Conservation (phyloP, 2,797 vertebrate genomes). For the Lepus oiostolus region DNA sequence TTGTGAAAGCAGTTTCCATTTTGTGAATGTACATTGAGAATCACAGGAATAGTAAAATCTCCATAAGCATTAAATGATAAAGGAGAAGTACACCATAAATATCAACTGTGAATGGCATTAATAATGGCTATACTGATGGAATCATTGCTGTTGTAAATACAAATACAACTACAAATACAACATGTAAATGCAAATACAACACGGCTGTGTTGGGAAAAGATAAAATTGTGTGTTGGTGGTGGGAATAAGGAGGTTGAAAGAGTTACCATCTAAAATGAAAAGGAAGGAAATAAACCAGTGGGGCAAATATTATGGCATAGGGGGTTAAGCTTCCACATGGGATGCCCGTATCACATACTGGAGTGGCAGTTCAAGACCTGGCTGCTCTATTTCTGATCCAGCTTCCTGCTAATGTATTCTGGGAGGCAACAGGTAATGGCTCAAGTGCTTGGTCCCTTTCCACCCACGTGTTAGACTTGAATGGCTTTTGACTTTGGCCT, state of each 20-base stretch:
- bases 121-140: not conserved
- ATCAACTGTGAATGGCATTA: not conserved
- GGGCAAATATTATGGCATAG: too few relatives aligned
- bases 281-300: not conserved
- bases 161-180: conserved; percentile 21
- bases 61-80: not conserved
- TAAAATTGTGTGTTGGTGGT: not conserved
- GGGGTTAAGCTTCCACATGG: too few relatives aligned
- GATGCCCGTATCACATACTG: too few relatives aligned
- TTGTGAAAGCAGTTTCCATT: not conserved
- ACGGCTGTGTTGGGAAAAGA: not conserved
- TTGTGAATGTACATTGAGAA: not conserved
- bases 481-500: too few relatives aligned
- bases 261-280: not conserved
- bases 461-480: too few relatives aligned
- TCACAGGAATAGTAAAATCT: not conserved
- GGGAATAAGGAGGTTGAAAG: too few relatives aligned
- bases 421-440: too few relatives aligned
- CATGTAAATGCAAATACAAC: conserved; percentile 29
- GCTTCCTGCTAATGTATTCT: too few relatives aligned
- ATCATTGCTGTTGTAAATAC: not conserved
- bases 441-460: too few relatives aligned
- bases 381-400: too few relatives aligned
- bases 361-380: too few relatives aligned
- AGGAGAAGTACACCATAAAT: not conserved